These are phyloP conservation scores for Dasypus novemcinctus DNA, from an alignment of 2,113 vertebrate species.

Conservation along the genomic window DNA sequence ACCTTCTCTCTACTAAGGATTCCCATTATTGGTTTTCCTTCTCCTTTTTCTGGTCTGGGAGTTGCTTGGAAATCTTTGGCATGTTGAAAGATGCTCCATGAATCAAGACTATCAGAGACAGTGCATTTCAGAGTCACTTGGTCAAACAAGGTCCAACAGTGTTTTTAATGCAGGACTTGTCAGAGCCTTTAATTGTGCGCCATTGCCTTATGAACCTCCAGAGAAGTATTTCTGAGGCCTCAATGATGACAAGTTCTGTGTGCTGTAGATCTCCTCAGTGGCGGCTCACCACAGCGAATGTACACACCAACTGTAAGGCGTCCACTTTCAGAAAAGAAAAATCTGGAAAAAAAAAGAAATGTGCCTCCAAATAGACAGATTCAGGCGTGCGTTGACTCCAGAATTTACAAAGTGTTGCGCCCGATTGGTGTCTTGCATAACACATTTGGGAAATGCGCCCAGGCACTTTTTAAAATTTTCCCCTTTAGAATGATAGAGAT, in stretches of 20 bases:
- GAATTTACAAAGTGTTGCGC: not conserved
- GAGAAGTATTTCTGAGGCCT: not conserved
- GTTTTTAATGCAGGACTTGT: not conserved
- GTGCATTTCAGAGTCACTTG: not conserved
- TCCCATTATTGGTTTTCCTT: not conserved
- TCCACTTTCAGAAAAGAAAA: not conserved
- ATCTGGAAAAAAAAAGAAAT: not conserved
- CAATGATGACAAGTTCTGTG: fast-evolving
- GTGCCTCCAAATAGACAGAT: not conserved
- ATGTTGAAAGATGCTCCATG: not conserved
- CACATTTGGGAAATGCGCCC: not conserved
- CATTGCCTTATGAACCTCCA: not conserved
- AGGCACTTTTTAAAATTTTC: not conserved
- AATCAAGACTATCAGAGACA: not conserved
- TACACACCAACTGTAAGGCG: fast-evolving
- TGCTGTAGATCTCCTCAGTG: not conserved
- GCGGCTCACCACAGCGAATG: fast-evolving
- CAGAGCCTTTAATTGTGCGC: not conserved
- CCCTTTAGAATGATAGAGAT: not conserved
- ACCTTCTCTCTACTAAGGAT: no score
- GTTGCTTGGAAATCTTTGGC: not conserved
- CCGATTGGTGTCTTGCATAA: not conserved
- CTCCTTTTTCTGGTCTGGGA: not conserved
- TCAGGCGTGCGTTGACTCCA: fast-evolving
- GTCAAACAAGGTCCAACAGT: not conserved